phyloP scores from a whole-genome alignment of 53 echinoderm and acorn worm species.

The Stichopus horrens region DNA sequence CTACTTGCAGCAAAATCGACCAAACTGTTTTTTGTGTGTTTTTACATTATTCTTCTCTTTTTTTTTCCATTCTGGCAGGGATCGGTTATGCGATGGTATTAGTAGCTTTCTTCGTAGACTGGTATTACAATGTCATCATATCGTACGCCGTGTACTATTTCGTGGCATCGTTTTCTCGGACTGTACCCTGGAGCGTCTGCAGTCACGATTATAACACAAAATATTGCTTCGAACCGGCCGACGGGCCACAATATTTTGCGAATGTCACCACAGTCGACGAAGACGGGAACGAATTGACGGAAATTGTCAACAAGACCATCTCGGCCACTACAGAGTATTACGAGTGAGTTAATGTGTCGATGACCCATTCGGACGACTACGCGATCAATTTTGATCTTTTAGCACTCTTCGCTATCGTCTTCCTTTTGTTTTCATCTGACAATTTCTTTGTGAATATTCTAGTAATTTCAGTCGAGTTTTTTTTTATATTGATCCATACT shows the following conservation, averaged over 20 bases:
- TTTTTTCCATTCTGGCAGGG: conserved; percentile 53
- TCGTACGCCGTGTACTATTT: conserved; percentile 94
- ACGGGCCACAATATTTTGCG: conserved; percentile 62
- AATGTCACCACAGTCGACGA: conserved; percentile 43
- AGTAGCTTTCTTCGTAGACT: conserved; percentile 96
- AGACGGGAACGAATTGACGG: conserved; percentile 57
- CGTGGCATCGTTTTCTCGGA: conserved; percentile 85
- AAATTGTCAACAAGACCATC: conserved; percentile 57
- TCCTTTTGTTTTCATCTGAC: too few relatives aligned
- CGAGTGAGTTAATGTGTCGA: conserved; percentile 56
- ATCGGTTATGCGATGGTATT: conserved; percentile 87
- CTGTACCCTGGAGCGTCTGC: conserved; percentile 84
- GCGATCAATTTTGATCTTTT: too few relatives aligned
- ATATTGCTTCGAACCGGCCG: conserved; percentile 67
- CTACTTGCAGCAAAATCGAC: background rate
- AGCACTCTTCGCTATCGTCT: too few relatives aligned
- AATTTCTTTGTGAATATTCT: too few relatives aligned
- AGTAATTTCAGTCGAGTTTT: too few relatives aligned
- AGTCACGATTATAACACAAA: conserved; percentile 76
- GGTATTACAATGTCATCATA: conserved; percentile 99
- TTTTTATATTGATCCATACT: too few relatives aligned
- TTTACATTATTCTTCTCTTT: background rate
- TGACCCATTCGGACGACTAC: too few relatives aligned
- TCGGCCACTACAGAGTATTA: conserved; percentile 94
- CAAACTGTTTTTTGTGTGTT: background rate